Conservation (phyloP, 2,113 vertebrate species). For the Daphoenositta chrysoptera region DNA sequence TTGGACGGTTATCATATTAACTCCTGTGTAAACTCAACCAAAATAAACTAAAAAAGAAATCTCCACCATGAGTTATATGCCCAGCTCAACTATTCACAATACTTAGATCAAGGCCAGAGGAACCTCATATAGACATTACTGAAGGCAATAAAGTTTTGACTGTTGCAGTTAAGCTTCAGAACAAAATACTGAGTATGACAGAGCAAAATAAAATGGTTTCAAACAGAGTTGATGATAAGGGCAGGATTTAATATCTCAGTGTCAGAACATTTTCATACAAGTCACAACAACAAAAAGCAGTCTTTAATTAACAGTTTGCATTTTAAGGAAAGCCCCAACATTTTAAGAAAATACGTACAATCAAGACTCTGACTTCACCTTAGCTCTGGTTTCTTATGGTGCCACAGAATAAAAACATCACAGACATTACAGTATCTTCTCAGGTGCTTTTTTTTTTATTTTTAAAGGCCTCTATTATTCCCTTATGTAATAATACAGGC, state of each 20-base stretch:
- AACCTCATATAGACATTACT: not conserved
- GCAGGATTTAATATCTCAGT: not conserved
- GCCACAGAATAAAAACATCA: not conserved
- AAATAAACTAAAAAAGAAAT: not conserved
- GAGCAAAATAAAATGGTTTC: not conserved
- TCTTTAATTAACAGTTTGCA: not conserved
- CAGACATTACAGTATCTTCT: not conserved
- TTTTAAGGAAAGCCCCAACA: not conserved
- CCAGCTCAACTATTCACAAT: not conserved
- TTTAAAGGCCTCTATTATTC: not conserved
- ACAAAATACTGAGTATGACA: not conserved
- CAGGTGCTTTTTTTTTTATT: not conserved
- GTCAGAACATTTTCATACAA: not conserved
- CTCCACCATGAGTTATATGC: not conserved
- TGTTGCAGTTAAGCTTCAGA: not conserved
- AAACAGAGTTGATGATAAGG: not conserved
- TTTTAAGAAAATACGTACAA: rapidly evolving
- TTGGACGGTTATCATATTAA: not conserved
- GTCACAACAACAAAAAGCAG: not conserved
- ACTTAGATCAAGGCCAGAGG: not conserved
- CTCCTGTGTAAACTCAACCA: not conserved
- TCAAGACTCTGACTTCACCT: not conserved
- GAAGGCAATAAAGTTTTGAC: not conserved
- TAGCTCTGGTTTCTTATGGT: not conserved
- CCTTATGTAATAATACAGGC: not conserved